phyloP scores from a whole-genome alignment of 2,888 invertebrate species.

The Erebia epiphron region DNA sequence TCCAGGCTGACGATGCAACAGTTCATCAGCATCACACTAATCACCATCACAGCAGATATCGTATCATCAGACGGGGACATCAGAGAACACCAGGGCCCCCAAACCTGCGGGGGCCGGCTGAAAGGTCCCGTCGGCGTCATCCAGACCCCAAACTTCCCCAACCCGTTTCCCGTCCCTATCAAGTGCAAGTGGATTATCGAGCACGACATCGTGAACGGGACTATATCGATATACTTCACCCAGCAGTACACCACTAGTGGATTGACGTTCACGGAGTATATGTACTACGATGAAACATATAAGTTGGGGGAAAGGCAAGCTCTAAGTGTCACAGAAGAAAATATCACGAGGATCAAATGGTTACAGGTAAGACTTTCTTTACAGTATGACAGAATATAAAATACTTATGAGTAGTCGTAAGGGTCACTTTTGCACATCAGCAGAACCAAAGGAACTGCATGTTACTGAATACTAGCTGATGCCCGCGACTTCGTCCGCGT shows the following conservation, averaged over 20 bases:
- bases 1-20: conserved; percentile 65
- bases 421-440: background rate
- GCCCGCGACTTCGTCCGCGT: too few relatives aligned
- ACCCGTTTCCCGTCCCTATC: conserved; percentile 91
- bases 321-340: conserved; percentile 88
- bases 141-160: conserved; percentile 93
- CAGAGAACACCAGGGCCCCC: conserved; percentile 67
- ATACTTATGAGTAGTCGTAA: too few relatives aligned
- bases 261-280: conserved; percentile 89
- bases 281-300: conserved; percentile 87
- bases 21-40: conserved; percentile 62
- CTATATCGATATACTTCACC: conserved; percentile 93
- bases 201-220: conserved; percentile 89
- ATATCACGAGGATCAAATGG: conserved; percentile 86
- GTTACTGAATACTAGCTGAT: too few relatives aligned
- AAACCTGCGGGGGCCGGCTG: conserved; percentile 86
- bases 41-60: conserved; percentile 56
- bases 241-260: conserved; percentile 93
- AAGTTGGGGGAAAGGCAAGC: conserved; percentile 86
- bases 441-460: background rate
- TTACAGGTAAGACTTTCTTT: conserved; percentile 66
- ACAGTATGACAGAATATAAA: background rate
- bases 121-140: conserved; percentile 87
- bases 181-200: conserved; percentile 93
- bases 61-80: conserved; percentile 54